Conservation (phyloP, 1,140 invertebrate species). For the Andrena cerasifolii region DNA sequence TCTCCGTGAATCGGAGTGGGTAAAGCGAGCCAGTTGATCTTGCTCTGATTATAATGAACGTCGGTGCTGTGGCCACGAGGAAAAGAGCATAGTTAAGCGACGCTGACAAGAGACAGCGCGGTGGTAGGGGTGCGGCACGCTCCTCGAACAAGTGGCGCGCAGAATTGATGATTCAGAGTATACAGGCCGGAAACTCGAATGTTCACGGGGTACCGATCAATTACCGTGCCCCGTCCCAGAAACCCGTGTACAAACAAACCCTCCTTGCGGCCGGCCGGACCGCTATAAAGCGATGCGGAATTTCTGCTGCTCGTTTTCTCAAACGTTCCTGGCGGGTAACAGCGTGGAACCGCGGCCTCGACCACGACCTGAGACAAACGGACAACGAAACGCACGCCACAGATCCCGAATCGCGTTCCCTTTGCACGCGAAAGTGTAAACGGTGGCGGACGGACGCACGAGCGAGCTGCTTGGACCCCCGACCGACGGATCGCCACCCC, state of each 20-base stretch:
- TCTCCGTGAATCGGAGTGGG: too few species aligned
- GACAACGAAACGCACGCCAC: conserved; percentile 67
- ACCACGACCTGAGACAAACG: conserved; percentile 77
- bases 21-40: too few species aligned
- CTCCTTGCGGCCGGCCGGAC: conserved; percentile 25
- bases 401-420: conserved; percentile 41
- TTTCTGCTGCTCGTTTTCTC: conserved; percentile 54
- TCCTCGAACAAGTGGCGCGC: not conserved
- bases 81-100: not conserved
- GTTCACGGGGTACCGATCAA: conserved; percentile 27
- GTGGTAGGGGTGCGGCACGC: not conserved
- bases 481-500: conserved; percentile 37
- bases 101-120: not conserved
- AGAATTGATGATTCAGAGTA: not conserved
- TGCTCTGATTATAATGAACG: not conserved
- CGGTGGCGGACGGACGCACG: conserved; percentile 73
- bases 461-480: conserved; percentile 34
- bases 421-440: conserved; percentile 76
- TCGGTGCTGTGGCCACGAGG: too few species aligned
- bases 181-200: not conserved
- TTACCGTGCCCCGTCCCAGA: conserved; percentile 10
- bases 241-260: conserved; percentile 42
- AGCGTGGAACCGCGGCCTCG: conserved; percentile 64
- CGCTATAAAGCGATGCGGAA: conserved; percentile 49
- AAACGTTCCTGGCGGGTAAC: conserved; percentile 55